Base-by-base conservation (phyloP, 2,888 invertebrate genomes). In the Antheraea assamensis region DNA sequence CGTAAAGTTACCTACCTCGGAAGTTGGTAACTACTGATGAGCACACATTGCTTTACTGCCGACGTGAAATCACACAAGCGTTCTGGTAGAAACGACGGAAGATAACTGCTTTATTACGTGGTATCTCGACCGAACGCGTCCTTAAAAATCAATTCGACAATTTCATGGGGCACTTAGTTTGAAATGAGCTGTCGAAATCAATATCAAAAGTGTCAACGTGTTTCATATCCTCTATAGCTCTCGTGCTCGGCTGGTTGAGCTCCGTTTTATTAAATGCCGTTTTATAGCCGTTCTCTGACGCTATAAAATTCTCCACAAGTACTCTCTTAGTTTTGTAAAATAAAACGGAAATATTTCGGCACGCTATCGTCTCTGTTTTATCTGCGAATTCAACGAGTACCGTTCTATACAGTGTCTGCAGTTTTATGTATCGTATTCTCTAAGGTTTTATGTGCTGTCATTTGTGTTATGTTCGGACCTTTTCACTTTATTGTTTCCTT, bases 41-140 rank as follows among this genome's bases (percentile, higher is more conserved):
- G 83, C 81, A 61, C 47, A 71, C 49, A 61, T 71, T 30, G 64
- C 61, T 73, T 71, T 71, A 71, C 64, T 71, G 47, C 64, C 71
- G 49, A 66, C 58, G 31, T 58, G 49, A 72, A 72, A 90, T 91
- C 90, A 85, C 83, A 81, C 84, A 88, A 89, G 88, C 89, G 87
- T 87, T 88, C 83, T 84, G 85, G 85, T 82, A 87, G 84, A 88
- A 92, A 92, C 90, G 92, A 90, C 88, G 86, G 78, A 74, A 88
- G 92, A 93, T 93, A 92, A 87, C 89, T 85, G 85, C 86, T 90
- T 92, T 92, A 92, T 90, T 87, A 82, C 91, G 88, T 90, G 90
- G 90, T 88, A 89, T 87, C 85, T 83, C 90, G 92, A 89, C 90
- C 90, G 87, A 76, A 77, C 79, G 76, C 61, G 61, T 64, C 61